Evolutionary conservation across 2,888 invertebrate genomes (phyloP), one percentile per base, ranked within the genome.

Genomic region (Antitype chi): DNA sequence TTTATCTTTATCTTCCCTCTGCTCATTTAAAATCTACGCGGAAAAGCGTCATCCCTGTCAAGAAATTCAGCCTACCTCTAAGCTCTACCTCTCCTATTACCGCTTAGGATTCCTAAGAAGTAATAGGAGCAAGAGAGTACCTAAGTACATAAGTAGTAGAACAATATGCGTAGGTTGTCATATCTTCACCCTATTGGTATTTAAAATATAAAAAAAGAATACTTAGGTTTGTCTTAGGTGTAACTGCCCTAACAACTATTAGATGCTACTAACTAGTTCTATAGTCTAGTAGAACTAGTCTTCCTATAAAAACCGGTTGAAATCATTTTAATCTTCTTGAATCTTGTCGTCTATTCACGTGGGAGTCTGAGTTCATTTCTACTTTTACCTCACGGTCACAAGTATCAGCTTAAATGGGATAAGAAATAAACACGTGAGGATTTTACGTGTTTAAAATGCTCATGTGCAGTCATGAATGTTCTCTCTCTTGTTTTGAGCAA

Each of bases 241-340:
- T 66, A 52, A 67, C 60, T 20, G 63, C 23, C 63, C 23, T 11
- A 47, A 53, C 32, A 25, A 59, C 53, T 53, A 69, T 75, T 20
- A 28, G 6, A 57, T 63, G 0, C 17, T 15, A 13, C 43, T 47
- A 47, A 1, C 6, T 47, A 47, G 13, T 11, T 13, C 11, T 47
- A n/a, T n/a, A 47, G 6, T 47, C 43, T 13, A 47, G 43, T 49
- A 49, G 38, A 69, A 80, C 32, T 53, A 64, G 57, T 74, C 23
- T 63, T 57, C 43, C n/a, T 64, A 53, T 25, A 80, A 75, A 70
- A 80, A 69, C 47, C 49, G 15, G 68, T 47, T 17, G 8, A 38
- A 47, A 13, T n/a, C 17, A 57, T 69, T 81, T 66, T 60, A 53
- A 64, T 38, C 2, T 28, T 64, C 23, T 64, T 52, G 63, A 74